A percentile compares a stretch with the other conserved stretches of the same genome.
Conservation (phyloP, 2,797 vertebrate genomes). For the Bradypus variegatus region DNA sequence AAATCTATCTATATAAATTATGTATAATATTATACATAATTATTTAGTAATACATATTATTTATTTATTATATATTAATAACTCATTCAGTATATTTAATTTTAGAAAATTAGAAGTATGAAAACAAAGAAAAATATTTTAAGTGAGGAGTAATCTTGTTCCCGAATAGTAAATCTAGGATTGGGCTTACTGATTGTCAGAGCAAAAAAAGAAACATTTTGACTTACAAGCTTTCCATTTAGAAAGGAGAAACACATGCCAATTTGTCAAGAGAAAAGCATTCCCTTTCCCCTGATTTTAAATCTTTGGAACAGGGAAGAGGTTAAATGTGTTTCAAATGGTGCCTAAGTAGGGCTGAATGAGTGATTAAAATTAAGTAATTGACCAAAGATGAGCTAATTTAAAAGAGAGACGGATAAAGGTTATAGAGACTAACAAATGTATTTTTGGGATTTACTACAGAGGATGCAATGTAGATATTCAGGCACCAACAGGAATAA, state of each 20-base stretch:
- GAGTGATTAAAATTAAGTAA: background rate
- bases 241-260: background rate
- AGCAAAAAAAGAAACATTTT: background rate
- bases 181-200: background rate
- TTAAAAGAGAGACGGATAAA: background rate
- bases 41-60: too few species aligned
- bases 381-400: background rate
- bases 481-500: background rate
- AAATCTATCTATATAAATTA: background rate
- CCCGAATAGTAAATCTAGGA: background rate
- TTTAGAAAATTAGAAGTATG: background rate
- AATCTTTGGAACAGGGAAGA: background rate
- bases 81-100: background rate
- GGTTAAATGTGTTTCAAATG: background rate
- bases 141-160: background rate
- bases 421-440: background rate
- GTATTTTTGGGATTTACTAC: background rate
- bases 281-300: background rate
- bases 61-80: background rate
- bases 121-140: background rate
- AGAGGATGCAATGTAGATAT: background rate
- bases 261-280: background rate
- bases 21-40: background rate
- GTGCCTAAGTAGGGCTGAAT: background rate
- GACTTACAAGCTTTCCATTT: background rate